Evolutionary conservation across 2,113 vertebrate species (phyloP), one percentile per base, ranked within the genome.

Genomic region (Pongo abelii): DNA sequence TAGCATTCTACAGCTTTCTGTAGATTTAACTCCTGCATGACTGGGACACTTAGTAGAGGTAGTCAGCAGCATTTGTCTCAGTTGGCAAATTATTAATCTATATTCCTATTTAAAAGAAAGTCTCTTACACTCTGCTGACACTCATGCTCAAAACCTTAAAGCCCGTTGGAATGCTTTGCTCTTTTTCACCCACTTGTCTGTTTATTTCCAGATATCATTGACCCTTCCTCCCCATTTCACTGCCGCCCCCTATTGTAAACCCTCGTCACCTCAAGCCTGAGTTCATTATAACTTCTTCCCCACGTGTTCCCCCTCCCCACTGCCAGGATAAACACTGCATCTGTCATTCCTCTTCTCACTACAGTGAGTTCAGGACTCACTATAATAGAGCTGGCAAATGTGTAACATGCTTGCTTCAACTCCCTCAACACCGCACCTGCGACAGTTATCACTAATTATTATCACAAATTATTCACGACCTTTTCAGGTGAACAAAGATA

Each of bases 1-100:
- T 97, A 97, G 88, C 97, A 89, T 93, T 96, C 94, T 97, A 59
- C 87, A 92, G 96, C 87, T 97, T 94, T 97, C 96, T 59, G 95
- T 50, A 79, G 38, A 72, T 83, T 98, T 98, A 98, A 98, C 97
- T 97, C 96, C 40, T 97, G 75, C 96, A 13, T 70, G 52, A 67
- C 97, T 84, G 86, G 59, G 59, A 52, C 32, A 27, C 50, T 35
- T 32, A 48, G 91, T 13, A 77, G 79, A 85, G 32, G 20, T 7
- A 78, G 78, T 81, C 8, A 35, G 40, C 32, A 72, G 38, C 25
- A 8, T 23, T 48, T 85, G 2, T n/a, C 35, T 90, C 46, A 1
- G 6, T 10, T 72, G 46, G 46, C 22, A 78, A 85, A 89, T 83
- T 59, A 84, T 81, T 59, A 79, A 55, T 6, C 23, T 23, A 43